phyloP scores from a whole-genome alignment of 2,113 vertebrate species.

The Sardina pilchardus region DNA sequence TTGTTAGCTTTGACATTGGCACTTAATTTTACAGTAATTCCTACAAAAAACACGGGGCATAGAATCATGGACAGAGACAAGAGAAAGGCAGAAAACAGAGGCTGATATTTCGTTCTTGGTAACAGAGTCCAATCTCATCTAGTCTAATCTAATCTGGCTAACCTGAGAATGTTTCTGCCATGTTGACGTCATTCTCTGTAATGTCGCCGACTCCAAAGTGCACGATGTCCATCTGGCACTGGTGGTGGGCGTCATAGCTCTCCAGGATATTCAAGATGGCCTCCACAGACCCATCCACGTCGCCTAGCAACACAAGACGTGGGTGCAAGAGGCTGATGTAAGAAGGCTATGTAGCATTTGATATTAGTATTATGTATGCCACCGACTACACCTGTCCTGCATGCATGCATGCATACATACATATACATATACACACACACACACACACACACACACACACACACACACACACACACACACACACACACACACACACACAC shows the following conservation, averaged over 20 bases:
- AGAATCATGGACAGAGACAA: neutral
- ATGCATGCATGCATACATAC: no score
- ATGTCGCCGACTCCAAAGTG: slow-evolving; percentile 91
- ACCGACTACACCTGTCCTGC: no score
- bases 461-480: neutral
- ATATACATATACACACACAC: neutral
- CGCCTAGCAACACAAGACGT: slow-evolving; percentile 68
- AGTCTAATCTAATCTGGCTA: slow-evolving; percentile 24
- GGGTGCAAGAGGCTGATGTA: no score
- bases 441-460: neutral
- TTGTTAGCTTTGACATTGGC: neutral
- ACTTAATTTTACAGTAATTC: no score
- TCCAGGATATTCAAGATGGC: slow-evolving; percentile 85
- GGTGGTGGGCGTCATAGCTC: slow-evolving; percentile 80
- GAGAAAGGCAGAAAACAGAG: neutral
- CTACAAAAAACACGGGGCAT: neutral
- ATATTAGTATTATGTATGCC: no score
- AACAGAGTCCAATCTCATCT: no score
- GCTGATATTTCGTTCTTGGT: no score
- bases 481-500: neutral
- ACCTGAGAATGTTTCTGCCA: slow-evolving; percentile 88
- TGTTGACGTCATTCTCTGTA: slow-evolving; percentile 84
- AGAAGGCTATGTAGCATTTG: no score
- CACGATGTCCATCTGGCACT: slow-evolving; percentile 84
- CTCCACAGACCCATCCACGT: slow-evolving; percentile 93